phyloP scores from a whole-genome alignment of 2,797 vertebrate genomes.

The Neoniphon sammara region DNA sequence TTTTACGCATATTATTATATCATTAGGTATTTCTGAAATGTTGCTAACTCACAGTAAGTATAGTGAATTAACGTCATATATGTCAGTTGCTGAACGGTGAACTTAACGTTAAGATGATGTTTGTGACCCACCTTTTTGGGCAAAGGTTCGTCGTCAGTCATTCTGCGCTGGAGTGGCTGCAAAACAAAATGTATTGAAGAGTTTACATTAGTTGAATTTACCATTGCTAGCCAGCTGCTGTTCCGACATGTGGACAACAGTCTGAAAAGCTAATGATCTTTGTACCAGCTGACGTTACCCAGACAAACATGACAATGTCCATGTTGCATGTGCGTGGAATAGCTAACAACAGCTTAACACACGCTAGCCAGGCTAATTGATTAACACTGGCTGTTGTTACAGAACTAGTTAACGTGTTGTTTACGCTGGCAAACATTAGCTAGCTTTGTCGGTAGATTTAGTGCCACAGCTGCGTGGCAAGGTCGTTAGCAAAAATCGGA shows the following conservation, averaged over 20 bases:
- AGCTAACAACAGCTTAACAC: background rate
- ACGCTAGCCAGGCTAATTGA: constrained; percentile 1
- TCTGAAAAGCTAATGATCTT: background rate
- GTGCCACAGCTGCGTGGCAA: background rate
- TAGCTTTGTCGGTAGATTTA: no score
- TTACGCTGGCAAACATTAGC: no score
- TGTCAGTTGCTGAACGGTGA: background rate
- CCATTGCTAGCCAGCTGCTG: no score
- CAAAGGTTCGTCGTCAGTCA: constrained; percentile 94
- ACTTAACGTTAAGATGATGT: background rate
- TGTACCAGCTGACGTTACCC: background rate
- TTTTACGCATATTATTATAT: background rate
- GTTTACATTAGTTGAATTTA: background rate
- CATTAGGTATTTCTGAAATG: no score
- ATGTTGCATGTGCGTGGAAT: background rate
- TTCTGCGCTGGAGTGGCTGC: constrained; percentile 79
- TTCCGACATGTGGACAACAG: background rate
- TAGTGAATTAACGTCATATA: background rate
- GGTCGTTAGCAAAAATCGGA: background rate
- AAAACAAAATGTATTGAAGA: background rate
- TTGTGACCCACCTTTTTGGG: constrained; percentile 87
- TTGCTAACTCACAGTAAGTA: background rate
- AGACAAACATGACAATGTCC: background rate
- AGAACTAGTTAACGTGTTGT: no score
- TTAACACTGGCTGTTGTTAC: background rate